These are phyloP conservation scores for Autographa pulchrina DNA, from an alignment of 2,888 invertebrate species.

Conservation along the genomic window DNA sequence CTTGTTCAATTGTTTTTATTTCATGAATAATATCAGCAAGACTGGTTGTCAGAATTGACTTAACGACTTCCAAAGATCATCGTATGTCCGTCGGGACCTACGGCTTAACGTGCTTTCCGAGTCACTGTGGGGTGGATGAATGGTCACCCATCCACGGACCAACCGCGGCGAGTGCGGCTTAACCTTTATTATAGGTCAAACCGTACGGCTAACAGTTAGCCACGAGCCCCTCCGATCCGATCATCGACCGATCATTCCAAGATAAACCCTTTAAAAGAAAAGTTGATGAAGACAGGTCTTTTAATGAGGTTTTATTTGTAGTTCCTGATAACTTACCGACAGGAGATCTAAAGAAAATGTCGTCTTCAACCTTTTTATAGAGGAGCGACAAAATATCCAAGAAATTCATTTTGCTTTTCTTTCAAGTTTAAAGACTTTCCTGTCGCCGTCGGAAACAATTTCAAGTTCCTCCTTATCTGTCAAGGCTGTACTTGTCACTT, in stretches of 20 bases:
- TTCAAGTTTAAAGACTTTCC: conserved; percentile 1
- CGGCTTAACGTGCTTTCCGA: too few relatives aligned
- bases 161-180: too few relatives aligned
- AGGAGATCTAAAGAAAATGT: not conserved
- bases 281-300: not conserved
- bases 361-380: not conserved
- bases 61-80: too few relatives aligned
- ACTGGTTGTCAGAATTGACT: too few relatives aligned
- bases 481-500: conserved; percentile 2
- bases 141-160: too few relatives aligned
- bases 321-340: not conserved
- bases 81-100: too few relatives aligned
- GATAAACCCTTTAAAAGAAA: too few relatives aligned
- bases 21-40: not conserved
- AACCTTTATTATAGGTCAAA: too few relatives aligned
- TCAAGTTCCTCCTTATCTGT: conserved; percentile 3
- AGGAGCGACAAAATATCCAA: conserved; percentile 5
- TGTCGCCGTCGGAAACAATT: conserved; percentile 11
- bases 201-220: too few relatives aligned
- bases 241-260: too few relatives aligned
- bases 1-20: not conserved
- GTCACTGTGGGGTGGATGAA: too few relatives aligned
- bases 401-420: conserved; percentile 14
- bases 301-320: not conserved
- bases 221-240: too few relatives aligned